Evolutionary conservation across 1,140 invertebrate species (phyloP).

Genomic region (Andricus grossulariae): DNA sequence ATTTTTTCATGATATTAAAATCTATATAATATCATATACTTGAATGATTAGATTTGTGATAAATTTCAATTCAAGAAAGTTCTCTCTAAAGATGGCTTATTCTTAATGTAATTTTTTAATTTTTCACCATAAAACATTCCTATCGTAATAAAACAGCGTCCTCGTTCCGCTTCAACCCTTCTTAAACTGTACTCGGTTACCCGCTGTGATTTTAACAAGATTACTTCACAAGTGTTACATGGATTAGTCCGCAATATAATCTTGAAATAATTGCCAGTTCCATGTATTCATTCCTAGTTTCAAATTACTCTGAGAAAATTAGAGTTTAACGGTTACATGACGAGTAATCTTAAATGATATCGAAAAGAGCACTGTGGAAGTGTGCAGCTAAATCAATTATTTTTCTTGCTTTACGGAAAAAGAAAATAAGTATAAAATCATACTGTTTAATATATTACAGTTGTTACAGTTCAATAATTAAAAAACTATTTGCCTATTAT

Average conservation of each 20-base stretch:
- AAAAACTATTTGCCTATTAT: too few species aligned
- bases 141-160: conserved; percentile 6
- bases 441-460: too few species aligned
- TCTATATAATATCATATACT: too few species aligned
- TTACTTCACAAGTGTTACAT: conserved; percentile 23
- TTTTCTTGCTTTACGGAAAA: neutral
- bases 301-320: neutral
- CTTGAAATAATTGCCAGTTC: conserved; percentile 1
- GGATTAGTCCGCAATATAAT: conserved; percentile 14
- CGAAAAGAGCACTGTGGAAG: neutral
- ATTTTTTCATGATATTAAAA: too few species aligned
- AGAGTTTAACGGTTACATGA: neutral
- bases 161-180: conserved; percentile 27
- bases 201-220: conserved; percentile 24
- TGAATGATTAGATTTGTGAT: neutral
- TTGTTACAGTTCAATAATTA: too few species aligned
- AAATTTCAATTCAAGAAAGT: neutral
- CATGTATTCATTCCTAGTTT: neutral
- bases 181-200: conserved; percentile 24
- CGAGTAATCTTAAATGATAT: neutral
- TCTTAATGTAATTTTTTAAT: neutral
- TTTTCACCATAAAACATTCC: neutral
- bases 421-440: too few species aligned
- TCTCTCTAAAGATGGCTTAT: neutral
- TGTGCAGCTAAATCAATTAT: neutral